Base-by-base conservation (phyloP, 2,797 vertebrate genomes). In the Helostoma temminkii region DNA sequence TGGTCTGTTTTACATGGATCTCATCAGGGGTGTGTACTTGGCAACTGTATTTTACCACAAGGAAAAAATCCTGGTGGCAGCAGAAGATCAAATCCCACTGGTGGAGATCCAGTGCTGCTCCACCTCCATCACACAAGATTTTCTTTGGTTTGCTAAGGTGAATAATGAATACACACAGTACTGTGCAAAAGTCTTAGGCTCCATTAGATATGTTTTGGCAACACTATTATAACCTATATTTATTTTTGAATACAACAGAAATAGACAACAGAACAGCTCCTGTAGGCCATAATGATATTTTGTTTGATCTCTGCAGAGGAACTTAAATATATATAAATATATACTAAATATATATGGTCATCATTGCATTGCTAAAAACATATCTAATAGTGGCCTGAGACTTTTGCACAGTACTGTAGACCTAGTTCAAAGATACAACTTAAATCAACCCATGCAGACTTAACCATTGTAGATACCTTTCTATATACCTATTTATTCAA, bases 71-170 rank as follows among this genome's bases (percentile, higher is more conserved):
- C 82, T 95, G 79, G 84, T 94, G 43, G 93, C 94, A 0, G 86
- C 90, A 26, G 93, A 94, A 32, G 93, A 93, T 68, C 94, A 93
- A 48, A 87, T 95, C 75, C 94, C 94, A 12, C 76, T 95, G 62
- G 91, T 95, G 75, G 94, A 95, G 89, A 93, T 95, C 73, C 93
- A 94, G 74, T 92, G 91, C 86, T 95, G 93, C 82, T 93, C 93
- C 63, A 93, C 90, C 70, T 92, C 92, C 57, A 87, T 94, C 88
- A 89, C 63, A 5, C 92, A 94, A 1, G 92, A 95, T 87, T 94
- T 95, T 63, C 79, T 90, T n/a, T 95, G 94, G 94, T 93, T 95
- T 72, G 90, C 92, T 14, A 95, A 95, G 92, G 94, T 94, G 63
- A 81, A 9, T 36, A 8, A 7, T 50, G 45, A 6, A 26, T 26